phyloP scores from a whole-genome alignment of 2,888 invertebrate species.

The Cephus sareptanus region DNA sequence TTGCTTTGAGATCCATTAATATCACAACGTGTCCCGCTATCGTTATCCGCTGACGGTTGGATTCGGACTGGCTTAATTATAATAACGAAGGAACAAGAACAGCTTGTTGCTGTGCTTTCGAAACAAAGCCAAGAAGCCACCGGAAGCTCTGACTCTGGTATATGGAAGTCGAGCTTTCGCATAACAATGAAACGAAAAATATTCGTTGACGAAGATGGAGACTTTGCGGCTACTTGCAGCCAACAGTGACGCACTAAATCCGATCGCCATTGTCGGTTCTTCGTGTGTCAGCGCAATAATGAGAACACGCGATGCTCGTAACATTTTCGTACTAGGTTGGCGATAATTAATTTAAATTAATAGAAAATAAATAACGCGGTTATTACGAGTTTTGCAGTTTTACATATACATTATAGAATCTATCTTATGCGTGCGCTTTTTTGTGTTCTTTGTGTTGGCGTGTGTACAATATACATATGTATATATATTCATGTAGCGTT shows the following conservation, averaged over 20 bases:
- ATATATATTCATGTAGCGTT: neutral
- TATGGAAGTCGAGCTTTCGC: neutral
- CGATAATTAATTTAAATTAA: conserved; percentile 17
- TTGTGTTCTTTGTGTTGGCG: neutral
- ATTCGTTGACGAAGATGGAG: neutral
- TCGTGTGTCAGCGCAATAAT: conserved; percentile 6
- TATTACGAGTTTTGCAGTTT: neutral
- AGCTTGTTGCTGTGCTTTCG: neutral
- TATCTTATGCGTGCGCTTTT: neutral
- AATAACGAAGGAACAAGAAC: neutral
- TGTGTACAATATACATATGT: neutral
- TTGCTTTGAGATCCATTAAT: conserved; percentile 56
- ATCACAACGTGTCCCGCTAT: conserved; percentile 48
- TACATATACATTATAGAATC: neutral
- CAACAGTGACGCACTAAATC: conserved; percentile 3
- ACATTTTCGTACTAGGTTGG: conserved; percentile 8
- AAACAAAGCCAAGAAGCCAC: neutral
- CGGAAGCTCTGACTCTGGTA: neutral
- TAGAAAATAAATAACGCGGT: conserved; percentile 19
- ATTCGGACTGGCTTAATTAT: conserved; percentile 2
- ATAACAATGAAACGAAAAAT: neutral
- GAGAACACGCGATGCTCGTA: conserved; percentile 1
- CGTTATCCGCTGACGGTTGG: conserved; percentile 9
- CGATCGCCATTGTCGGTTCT: conserved; percentile 1
- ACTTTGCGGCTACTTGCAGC: neutral